Percentiles rank a stretch among this genome's conserved stretches.
Conservation (phyloP, 2,113 vertebrate genomes). For the Otocyon megalotis region DNA sequence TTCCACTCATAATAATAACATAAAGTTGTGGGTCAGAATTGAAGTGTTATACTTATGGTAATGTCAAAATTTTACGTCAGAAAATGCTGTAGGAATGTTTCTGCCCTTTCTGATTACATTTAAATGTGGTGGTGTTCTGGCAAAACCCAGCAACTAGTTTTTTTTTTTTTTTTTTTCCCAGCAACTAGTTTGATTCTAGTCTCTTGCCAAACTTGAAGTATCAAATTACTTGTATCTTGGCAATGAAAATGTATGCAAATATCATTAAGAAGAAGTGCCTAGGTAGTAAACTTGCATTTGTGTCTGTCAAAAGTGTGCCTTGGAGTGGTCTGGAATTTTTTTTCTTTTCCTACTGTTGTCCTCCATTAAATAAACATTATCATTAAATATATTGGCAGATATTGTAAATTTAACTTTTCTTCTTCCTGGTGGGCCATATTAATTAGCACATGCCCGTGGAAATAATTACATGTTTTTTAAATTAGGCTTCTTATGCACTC, state of each 20-base stretch:
- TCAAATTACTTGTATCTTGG: conserved; percentile 66
- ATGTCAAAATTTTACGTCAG: background rate
- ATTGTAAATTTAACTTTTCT: conserved; percentile 33
- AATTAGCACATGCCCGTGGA: background rate
- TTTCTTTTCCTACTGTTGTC: background rate
- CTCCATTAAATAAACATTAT: background rate
- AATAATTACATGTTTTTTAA: background rate
- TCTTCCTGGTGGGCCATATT: background rate
- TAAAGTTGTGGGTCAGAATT: background rate
- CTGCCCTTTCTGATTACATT: conserved; percentile 46
- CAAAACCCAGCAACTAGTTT: conserved; percentile 57
- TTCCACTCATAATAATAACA: background rate
- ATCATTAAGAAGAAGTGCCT: conserved; percentile 54
- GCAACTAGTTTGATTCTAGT: conserved; percentile 37
- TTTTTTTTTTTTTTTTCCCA: too few species aligned
- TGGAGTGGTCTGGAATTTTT: background rate
- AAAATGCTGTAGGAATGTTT: conserved; percentile 17
- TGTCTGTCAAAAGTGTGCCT: conserved; percentile 33
- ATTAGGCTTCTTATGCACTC: background rate
- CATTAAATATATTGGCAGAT: background rate
- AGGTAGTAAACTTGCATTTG: conserved; percentile 48
- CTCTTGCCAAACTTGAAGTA: conserved; percentile 33
- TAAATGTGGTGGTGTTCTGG: conserved; percentile 54
- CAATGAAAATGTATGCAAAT: conserved; percentile 41
- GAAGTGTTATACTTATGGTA: background rate